phyloP scores from a whole-genome alignment of 1,140 invertebrate genomes.

The Ceratosolen fusciceps region DNA sequence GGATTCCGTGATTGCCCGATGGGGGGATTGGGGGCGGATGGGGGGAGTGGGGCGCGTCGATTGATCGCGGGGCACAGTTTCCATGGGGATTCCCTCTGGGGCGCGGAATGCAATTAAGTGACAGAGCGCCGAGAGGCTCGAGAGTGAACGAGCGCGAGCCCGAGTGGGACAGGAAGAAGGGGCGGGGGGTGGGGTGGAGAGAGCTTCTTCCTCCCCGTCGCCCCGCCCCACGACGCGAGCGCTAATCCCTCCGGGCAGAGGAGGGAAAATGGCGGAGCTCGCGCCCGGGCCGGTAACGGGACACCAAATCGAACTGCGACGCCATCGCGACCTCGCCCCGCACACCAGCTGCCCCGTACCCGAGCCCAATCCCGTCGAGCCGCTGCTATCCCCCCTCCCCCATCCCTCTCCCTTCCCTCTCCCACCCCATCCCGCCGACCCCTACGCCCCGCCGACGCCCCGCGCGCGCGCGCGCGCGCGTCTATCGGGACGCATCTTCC shows the following conservation, averaged over 20 bases:
- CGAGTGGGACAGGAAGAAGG: not conserved
- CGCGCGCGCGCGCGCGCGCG: no score
- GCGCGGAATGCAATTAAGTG: constrained; percentile 69
- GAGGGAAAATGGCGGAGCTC: constrained; percentile 67
- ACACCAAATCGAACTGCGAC: constrained; percentile 72
- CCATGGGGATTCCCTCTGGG: constrained; percentile 40
- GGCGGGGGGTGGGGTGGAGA: not conserved
- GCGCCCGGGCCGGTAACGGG: constrained; percentile 61
- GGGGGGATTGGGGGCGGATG: no score
- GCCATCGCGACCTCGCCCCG: constrained; percentile 68
- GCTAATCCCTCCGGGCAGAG: constrained; percentile 42
- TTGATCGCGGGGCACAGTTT: constrained; percentile 37
- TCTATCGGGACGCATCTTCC: no score
- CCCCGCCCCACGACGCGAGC: not conserved
- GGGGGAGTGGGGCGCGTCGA: not conserved
- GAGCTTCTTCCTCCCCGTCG: not conserved
- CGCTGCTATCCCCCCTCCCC: not conserved
- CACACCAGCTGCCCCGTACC: constrained; percentile 49
- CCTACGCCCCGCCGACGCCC: no score
- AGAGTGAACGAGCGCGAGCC: constrained; percentile 23
- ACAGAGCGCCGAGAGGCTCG: no score
- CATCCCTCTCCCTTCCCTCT: not conserved
- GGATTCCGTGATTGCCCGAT: not conserved
- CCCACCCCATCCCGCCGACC: not conserved
- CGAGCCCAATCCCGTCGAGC: not conserved